Percentiles rank a stretch among this genome's conserved stretches.
Conservation (phyloP, 2,888 invertebrate species). For the Drosophila subsilvestris region DNA sequence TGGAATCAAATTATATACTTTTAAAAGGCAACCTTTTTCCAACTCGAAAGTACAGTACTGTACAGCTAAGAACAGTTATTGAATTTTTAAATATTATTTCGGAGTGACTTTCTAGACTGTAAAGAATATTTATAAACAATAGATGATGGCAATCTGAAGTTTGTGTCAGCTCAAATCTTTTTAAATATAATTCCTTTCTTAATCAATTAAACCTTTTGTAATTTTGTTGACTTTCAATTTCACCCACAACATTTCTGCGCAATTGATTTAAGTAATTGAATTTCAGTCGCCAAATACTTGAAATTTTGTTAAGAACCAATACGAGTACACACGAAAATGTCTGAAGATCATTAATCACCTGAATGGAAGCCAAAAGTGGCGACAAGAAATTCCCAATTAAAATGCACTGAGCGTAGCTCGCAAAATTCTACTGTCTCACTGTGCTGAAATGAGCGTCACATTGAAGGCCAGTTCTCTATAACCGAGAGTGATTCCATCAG, state of each 20-base stretch:
- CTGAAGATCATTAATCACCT: conserved; percentile 54
- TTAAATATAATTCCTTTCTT: neutral
- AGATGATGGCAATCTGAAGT: neutral
- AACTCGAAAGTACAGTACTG: too few species aligned
- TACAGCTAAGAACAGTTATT: too few species aligned
- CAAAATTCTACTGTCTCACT: conserved; percentile 34
- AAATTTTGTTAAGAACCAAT: conserved; percentile 1
- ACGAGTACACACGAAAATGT: conserved; percentile 21
- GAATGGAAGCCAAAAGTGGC: conserved; percentile 51
- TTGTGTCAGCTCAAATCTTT: neutral
- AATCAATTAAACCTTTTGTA: neutral
- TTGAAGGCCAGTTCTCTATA: conserved; percentile 54
- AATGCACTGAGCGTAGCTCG: conserved; percentile 63
- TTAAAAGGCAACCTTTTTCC: too few species aligned
- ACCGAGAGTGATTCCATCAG: conserved; percentile 29
- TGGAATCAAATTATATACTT: too few species aligned
- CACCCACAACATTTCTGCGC: neutral
- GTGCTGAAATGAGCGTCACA: conserved; percentile 42
- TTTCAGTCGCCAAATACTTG: conserved; percentile 7
- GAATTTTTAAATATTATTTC: too few species aligned
- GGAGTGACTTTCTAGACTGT: too few species aligned
- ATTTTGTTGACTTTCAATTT: neutral
- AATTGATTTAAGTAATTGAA: conserved; percentile 12
- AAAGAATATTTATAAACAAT: too few species aligned
- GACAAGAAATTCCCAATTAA: conserved; percentile 51